These are phyloP conservation scores for Meghimatium bilineatum DNA, from an alignment of 2,888 invertebrate species.

Conservation along the genomic window DNA sequence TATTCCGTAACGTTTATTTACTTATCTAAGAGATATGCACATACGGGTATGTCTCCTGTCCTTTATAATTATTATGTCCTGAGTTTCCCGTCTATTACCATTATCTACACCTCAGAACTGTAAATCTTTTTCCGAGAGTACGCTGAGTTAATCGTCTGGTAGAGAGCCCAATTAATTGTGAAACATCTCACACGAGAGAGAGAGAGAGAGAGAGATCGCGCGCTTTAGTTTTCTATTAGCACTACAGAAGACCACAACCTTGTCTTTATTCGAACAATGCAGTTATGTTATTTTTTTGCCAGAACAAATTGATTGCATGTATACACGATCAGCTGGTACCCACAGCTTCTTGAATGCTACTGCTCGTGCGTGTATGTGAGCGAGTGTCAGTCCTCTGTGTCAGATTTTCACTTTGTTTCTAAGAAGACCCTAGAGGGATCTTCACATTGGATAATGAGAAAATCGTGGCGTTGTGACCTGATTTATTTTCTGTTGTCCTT, in stretches of 20 bases:
- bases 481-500: not conserved
- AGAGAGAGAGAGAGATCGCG: no score
- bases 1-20: no score
- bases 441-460: not conserved
- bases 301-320: not conserved
- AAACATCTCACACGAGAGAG: not conserved
- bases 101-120: not conserved
- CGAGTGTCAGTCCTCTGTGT: slow-evolving; percentile 2
- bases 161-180: not conserved
- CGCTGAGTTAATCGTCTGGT: not conserved
- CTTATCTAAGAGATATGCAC: no score
- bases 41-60: no score
- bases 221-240: not conserved
- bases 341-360: slow-evolving; percentile 9
- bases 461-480: slow-evolving; percentile 1
- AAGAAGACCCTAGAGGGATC: not conserved
- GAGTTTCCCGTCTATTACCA: not conserved
- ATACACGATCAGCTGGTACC: slow-evolving; percentile 7
- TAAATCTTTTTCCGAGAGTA: not conserved
- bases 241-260: not conserved
- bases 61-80: no score
- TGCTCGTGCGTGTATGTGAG: not conserved
- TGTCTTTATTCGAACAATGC: not conserved
- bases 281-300: not conserved
- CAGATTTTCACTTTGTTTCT: not conserved